Conservation (phyloP, 2,113 vertebrate species). For the Leptosomus discolor region DNA sequence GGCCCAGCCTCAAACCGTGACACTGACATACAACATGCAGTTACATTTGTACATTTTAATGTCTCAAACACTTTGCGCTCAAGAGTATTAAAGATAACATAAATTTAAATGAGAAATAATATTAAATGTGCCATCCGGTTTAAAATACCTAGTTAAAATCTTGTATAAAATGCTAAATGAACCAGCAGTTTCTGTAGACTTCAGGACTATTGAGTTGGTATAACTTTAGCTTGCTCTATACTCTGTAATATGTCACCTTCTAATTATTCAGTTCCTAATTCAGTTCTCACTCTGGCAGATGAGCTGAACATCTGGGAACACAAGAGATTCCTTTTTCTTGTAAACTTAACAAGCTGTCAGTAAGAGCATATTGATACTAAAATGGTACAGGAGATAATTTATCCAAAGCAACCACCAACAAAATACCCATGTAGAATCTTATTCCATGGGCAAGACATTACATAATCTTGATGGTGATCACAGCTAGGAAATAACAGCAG, state of each 20-base stretch:
- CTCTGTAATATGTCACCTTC: neutral
- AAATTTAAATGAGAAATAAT: neutral
- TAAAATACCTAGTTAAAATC: neutral
- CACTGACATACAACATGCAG: neutral
- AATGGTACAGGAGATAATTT: neutral
- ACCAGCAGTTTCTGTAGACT: neutral
- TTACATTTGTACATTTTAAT: neutral
- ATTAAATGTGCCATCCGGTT: neutral
- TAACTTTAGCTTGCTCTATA: neutral
- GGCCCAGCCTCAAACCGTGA: too few relatives aligned
- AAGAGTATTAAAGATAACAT: neutral
- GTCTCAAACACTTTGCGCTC: neutral
- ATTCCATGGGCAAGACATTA: neutral
- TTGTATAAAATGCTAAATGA: neutral
- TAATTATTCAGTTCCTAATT: neutral
- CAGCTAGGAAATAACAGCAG: neutral
- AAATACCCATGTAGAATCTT: neutral
- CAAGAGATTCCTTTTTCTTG: neutral
- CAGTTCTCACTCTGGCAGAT: neutral
- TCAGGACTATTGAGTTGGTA: neutral
- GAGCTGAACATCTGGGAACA: neutral
- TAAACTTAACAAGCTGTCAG: neutral
- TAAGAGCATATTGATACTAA: neutral
- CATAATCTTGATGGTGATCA: neutral
- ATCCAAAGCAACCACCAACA: neutral